Evolutionary conservation across 2,113 vertebrate species (phyloP).

Genomic region (Vulpes ferrilata): DNA sequence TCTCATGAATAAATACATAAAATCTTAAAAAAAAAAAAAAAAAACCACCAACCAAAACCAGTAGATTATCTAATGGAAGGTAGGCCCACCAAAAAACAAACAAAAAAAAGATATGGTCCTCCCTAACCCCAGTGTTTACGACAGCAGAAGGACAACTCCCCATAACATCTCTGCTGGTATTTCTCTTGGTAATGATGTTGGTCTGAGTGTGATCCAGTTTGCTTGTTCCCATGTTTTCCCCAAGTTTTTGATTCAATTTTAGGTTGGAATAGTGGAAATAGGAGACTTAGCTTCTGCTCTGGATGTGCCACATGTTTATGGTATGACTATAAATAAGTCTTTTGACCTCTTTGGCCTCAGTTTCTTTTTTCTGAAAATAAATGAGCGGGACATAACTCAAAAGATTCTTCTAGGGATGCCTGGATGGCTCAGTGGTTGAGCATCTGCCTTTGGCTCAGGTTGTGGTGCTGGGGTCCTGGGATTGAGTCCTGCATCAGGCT

Average conservation of each 20-base stretch:
- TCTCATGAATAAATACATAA: too few relatives aligned
- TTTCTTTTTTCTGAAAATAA: neutral
- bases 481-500: too few relatives aligned
- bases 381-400: neutral
- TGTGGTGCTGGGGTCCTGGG: too few relatives aligned
- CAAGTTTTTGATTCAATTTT: neutral
- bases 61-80: neutral
- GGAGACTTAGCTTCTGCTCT: neutral
- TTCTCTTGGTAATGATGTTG: neutral
- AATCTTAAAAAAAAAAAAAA: neutral
- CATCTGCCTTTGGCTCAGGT: too few relatives aligned
- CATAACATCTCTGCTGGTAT: neutral
- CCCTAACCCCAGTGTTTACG: neutral
- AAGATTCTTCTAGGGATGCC: neutral
- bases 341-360: neutral
- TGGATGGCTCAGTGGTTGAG: too few relatives aligned
- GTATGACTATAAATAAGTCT: neutral
- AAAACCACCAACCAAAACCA: neutral
- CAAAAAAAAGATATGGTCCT: neutral
- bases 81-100: neutral
- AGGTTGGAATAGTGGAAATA: neutral
- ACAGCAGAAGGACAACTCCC: neutral
- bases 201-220: neutral
- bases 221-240: neutral
- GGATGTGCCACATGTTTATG: neutral